Conservation (phyloP, 2,797 vertebrate species). For the Myotis planiceps region DNA sequence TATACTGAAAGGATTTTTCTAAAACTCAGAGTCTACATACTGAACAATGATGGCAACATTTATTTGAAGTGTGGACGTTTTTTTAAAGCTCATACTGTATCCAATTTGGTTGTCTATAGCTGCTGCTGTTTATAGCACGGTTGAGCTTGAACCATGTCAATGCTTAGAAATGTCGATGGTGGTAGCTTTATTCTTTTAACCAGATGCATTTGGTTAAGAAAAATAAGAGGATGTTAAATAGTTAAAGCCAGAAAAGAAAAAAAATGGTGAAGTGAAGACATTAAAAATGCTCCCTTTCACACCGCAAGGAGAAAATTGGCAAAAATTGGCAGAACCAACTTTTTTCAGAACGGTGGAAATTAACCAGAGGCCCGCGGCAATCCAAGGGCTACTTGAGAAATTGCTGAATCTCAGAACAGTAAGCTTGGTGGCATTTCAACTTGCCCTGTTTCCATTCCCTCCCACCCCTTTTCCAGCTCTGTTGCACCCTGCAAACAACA, state of each 20-base stretch:
- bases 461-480: not conserved
- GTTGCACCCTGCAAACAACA: not conserved
- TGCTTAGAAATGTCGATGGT: conserved; percentile 68
- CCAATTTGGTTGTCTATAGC: conserved; percentile 47
- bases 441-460: not conserved
- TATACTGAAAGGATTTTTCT: conserved; percentile 75
- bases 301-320: conserved; percentile 5
- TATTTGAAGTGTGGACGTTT: conserved; percentile 59
- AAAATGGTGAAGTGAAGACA: not conserved
- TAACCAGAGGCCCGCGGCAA: not conserved
- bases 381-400: not conserved
- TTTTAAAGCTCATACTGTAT: conserved; percentile 55
- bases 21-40: conserved; percentile 61
- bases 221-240: conserved; percentile 62
- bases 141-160: conserved; percentile 45
- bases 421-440: not conserved
- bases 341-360: conserved; percentile 4
- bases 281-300: not conserved
- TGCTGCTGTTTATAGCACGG: conserved; percentile 60
- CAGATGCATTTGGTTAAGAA: conserved; percentile 66
- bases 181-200: conserved; percentile 71
- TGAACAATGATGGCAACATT: conserved; percentile 71
- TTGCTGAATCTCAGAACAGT: not conserved
- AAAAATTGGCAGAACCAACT: not conserved
- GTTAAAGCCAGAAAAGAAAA: conserved; percentile 66